phyloP scores from a whole-genome alignment of 2,797 vertebrate species.

The Chaunax sp. region DNA sequence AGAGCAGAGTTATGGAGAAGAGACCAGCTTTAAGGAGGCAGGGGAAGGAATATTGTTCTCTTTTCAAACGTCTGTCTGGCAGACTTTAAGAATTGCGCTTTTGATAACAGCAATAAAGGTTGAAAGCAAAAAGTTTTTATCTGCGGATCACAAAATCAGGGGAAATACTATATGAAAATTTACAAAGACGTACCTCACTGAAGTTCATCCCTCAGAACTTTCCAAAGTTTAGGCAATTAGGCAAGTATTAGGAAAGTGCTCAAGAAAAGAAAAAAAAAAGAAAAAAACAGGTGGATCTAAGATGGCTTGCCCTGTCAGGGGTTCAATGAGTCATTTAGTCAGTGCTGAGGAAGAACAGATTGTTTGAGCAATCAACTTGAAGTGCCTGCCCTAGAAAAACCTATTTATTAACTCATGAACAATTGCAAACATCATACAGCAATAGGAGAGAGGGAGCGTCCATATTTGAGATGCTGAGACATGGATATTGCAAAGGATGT shows the following conservation, averaged over 20 bases:
- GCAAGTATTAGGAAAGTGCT: conserved; percentile 27
- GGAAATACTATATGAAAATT: conserved; percentile 12
- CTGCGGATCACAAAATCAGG: conserved; percentile 20
- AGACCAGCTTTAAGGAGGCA: conserved; percentile 27
- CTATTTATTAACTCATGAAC: conserved; percentile 78
- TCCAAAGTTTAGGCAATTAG: conserved; percentile 14
- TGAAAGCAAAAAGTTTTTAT: conserved; percentile 23
- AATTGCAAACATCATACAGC: conserved; percentile 61
- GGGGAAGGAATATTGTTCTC: conserved; percentile 24
- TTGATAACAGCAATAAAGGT: conserved; percentile 39
- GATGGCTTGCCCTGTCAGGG: conserved; percentile 74
- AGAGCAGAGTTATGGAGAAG: conserved; percentile 28
- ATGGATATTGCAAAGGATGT: conserved; percentile 74
- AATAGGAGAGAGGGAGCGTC: conserved; percentile 58
- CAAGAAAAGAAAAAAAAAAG: conserved; percentile 11
- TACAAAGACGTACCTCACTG: neutral
- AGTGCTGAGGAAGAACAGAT: conserved; percentile 80
- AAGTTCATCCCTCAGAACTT: conserved; percentile 18
- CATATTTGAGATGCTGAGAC: conserved; percentile 57
- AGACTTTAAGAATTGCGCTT: conserved; percentile 31
- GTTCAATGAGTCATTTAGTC: conserved; percentile 84
- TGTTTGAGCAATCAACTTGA: conserved; percentile 82
- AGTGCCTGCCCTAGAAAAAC: conserved; percentile 67
- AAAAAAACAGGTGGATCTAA: conserved; percentile 64
- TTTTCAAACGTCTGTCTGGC: conserved; percentile 31